A percentile compares a stretch with the other conserved stretches of the same genome.
Evolutionary conservation across 2,113 vertebrate species (phyloP).

Genomic region (Emydura subglobosa): DNA sequence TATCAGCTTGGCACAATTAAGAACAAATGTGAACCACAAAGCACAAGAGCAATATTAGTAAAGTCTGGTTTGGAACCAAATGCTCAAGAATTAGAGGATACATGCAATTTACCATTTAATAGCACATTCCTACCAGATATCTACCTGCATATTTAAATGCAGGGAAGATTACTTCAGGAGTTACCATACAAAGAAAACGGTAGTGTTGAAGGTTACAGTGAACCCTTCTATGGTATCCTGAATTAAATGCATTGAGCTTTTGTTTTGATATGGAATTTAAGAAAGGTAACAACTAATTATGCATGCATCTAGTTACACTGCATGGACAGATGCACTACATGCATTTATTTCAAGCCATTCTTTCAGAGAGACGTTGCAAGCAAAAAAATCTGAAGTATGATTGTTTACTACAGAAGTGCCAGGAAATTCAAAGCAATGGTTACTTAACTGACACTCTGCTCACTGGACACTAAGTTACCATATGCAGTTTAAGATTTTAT

Average conservation of each 20-base stretch:
- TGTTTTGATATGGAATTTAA: background rate
- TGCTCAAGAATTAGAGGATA: background rate
- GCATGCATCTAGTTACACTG: constrained; percentile 64
- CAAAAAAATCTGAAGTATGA: constrained; percentile 33
- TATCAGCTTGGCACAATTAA: constrained; percentile 54
- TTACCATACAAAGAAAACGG: background rate
- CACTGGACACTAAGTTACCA: background rate
- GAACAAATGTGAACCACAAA: constrained; percentile 24
- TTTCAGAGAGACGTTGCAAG: constrained; percentile 51
- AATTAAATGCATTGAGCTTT: constrained; percentile 12
- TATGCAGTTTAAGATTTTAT: background rate
- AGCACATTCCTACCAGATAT: background rate
- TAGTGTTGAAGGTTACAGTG: background rate
- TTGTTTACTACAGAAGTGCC: background rate
- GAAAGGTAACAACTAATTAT: constrained; percentile 8
- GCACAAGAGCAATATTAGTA: constrained; percentile 36
- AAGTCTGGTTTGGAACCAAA: constrained; percentile 54
- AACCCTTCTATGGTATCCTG: background rate
- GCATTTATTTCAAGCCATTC: constrained; percentile 70
- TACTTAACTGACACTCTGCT: background rate
- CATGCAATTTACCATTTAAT: constrained; percentile 54
- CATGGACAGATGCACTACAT: constrained; percentile 20
- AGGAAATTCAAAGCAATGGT: background rate
- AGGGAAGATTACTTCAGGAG: background rate
- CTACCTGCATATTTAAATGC: background rate